Evolutionary conservation across 2,888 invertebrate genomes (phyloP), one percentile per base, ranked within the genome.

Genomic region (Dione vanillae): DNA sequence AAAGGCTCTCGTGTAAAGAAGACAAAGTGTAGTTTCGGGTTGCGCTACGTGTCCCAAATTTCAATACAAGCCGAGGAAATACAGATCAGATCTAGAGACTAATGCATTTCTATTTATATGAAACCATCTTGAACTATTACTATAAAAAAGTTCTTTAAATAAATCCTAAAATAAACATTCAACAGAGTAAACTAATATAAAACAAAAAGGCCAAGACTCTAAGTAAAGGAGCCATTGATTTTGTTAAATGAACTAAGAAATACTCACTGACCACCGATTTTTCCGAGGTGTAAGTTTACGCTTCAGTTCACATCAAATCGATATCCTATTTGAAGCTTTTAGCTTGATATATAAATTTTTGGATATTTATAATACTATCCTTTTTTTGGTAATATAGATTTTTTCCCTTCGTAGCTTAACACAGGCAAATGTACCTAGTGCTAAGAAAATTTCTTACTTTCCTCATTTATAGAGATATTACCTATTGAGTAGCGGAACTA

Each of bases 231-330:
- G 78, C 83, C 83, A 87, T 87, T 85, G 87, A 87, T 88, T 85
- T 78, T 83, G 88, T 86, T 86, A 78, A 90, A 90, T 91, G 89
- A 85, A 84, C 82, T 85, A 89, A 80, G 83, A 88, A 88, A 89
- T 88, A 80, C 83, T 82, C 77, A 80, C 82, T 87, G 88, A 88
- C 89, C 88, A 82, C 80, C 77, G 78, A 79, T 79, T 83, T 77
- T 76, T 54, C 68, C 67, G 58, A 67, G 49, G 67, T 68, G 70
- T 52, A 41, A 70, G 62, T 65, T 59, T 20, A 49, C 49, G 51
- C 64, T 51, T 64, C 64, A 51, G 64, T 64, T 64, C n/a, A 37
- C 37, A 9, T 40, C 64, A 64, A 64, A 64, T 64, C 64, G 64
- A 64, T 64, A 64, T 35, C 49, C 51, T 64, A 64, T 64, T 64